A percentile compares a stretch with the other conserved stretches of the same genome.
These are phyloP conservation scores for Mus spicilegus DNA, from an alignment of 2,113 vertebrate genomes.

Conservation along the genomic window DNA sequence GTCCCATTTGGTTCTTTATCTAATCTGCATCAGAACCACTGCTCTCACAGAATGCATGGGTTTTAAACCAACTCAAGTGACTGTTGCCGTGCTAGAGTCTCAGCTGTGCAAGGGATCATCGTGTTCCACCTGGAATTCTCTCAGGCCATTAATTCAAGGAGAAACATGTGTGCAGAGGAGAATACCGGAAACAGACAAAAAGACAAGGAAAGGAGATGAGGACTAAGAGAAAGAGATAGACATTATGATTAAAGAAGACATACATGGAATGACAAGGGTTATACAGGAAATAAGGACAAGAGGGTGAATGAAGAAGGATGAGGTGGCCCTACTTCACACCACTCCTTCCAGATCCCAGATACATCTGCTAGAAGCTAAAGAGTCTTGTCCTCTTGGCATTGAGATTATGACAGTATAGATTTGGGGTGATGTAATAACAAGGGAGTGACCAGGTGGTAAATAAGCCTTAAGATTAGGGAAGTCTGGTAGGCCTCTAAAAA, in stretches of 20 bases:
- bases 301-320: constrained; percentile 14
- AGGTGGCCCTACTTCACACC: background rate
- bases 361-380: constrained; percentile 1
- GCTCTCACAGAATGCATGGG: constrained; percentile 32
- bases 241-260: constrained; percentile 28
- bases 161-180: background rate
- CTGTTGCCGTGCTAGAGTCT: constrained; percentile 42
- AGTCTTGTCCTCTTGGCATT: background rate
- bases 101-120: constrained; percentile 30
- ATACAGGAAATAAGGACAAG: constrained; percentile 48
- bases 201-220: background rate
- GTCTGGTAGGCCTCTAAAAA: constrained; percentile 20
- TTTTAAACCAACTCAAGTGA: constrained; percentile 35
- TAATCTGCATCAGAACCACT: constrained; percentile 41
- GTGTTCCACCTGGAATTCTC: constrained; percentile 60
- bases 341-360: constrained; percentile 17
- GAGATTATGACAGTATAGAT: background rate
- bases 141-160: constrained; percentile 48
- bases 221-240: background rate
- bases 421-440: background rate
- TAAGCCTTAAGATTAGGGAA: background rate
- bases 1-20: background rate
- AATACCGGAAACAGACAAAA: background rate
- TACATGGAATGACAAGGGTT: constrained; percentile 17
- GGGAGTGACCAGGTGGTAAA: background rate